Evolutionary conservation across 1,140 invertebrate species (phyloP).

Genomic region (Ceratina australensis): DNA sequence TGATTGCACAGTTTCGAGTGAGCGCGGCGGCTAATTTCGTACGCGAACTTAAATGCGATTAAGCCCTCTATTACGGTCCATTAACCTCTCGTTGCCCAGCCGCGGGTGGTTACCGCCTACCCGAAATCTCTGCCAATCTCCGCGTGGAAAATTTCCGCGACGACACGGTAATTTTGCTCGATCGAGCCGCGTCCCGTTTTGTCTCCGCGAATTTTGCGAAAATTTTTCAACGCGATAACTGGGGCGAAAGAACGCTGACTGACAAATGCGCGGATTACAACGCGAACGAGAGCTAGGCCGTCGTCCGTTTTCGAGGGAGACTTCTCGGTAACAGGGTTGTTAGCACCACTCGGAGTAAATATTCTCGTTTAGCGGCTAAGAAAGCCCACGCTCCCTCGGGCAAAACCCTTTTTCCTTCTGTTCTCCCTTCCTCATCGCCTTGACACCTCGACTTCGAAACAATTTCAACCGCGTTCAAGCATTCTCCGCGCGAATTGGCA

Average conservation of each 20-base stretch:
- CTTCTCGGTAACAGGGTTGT: constrained; percentile 39
- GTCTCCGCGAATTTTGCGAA: no score
- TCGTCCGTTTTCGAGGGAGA: neutral
- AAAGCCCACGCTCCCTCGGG: constrained; percentile 4
- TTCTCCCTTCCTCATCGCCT: neutral
- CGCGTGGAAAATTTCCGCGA: constrained; percentile 15
- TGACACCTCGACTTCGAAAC: no score
- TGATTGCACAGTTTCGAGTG: constrained; percentile 30
- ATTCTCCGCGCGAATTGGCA: neutral
- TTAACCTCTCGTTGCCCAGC: constrained; percentile 30
- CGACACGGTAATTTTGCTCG: constrained; percentile 4
- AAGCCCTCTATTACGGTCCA: constrained; percentile 45
- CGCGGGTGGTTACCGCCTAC: neutral
- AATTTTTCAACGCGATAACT: no score
- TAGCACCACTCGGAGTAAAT: constrained; percentile 26
- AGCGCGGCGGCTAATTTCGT: constrained; percentile 23
- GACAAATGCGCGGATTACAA: no score
- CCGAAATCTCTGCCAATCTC: constrained; percentile 29
- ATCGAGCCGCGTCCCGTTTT: neutral
- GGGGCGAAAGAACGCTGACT: no score
- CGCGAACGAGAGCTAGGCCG: neutral
- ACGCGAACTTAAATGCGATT: constrained; percentile 47
- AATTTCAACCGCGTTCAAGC: no score
- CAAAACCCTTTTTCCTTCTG: neutral
- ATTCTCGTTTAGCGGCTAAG: constrained; percentile 26